These are phyloP conservation scores for Anorthoa munda DNA, from an alignment of 2,888 invertebrate species.

Conservation along the genomic window DNA sequence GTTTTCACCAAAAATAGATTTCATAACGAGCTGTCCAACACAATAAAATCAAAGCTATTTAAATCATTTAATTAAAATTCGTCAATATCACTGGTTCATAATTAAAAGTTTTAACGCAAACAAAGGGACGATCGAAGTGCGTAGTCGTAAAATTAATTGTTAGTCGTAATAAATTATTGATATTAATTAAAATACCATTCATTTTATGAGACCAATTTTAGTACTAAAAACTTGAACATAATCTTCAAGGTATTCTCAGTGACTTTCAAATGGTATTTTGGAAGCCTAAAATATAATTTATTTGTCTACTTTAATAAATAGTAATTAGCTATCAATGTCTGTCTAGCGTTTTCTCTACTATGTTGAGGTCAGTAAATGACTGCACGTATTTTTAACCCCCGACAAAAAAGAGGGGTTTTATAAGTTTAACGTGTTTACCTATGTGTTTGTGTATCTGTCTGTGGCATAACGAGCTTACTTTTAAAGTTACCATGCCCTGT, in stretches of 20 bases:
- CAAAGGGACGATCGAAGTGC: constrained; percentile 30
- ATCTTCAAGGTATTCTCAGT: background rate
- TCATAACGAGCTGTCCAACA: background rate
- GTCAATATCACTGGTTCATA: constrained; percentile 19
- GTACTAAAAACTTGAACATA: background rate
- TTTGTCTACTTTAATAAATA: too few species aligned
- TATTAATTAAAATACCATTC: constrained; percentile 15
- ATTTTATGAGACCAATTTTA: constrained; percentile 1
- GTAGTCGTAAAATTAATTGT: constrained; percentile 32
- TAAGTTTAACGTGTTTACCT: too few species aligned
- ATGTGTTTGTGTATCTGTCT: too few species aligned
- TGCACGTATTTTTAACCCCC: too few species aligned
- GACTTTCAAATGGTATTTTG: background rate
- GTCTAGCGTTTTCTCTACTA: too few species aligned
- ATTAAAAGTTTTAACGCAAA: constrained; percentile 24
- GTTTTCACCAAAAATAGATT: background rate
- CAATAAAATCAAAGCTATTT: constrained; percentile 2
- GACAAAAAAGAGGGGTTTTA: too few species aligned
- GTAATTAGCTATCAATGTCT: too few species aligned
- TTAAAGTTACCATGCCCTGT: too few species aligned
- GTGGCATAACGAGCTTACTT: too few species aligned
- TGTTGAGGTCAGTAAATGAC: too few species aligned
- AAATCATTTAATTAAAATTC: constrained; percentile 24
- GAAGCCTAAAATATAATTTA: too few species aligned
- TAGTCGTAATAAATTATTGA: constrained; percentile 7